Evolutionary conservation across 2,888 invertebrate species (phyloP), one percentile per base, ranked within the genome.

Genomic region (Lepidochitona cinerea): DNA sequence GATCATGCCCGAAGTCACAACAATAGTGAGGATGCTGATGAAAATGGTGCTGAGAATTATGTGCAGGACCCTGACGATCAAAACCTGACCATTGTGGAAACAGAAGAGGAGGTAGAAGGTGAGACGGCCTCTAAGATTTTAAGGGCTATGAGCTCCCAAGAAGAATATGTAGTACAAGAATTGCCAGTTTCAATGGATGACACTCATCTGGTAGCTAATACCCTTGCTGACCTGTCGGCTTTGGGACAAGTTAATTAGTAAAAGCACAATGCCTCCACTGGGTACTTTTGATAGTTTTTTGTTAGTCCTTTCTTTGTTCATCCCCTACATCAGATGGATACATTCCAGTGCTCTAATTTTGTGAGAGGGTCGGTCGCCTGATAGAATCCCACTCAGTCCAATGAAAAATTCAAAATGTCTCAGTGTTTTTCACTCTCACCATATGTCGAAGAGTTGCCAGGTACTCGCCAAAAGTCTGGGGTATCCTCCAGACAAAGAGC

Each of bases 221-320:
- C 76, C 26, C 71, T 76, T 29, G 76, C 76, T 1, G 71, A 73
- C 37, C 41, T 76, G 41, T 76, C 75, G 7, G 36, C 75, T 14
- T 37, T 72, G 54, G 69, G 37, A 26, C 37, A 67, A 72, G n/a
- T n/a, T n/a, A n/a, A n/a, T n/a, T n/a, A n/a, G n/a, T n/a, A n/a
- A n/a, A n/a, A n/a, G n/a, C n/a, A n/a, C n/a, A n/a, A n/a, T n/a
- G n/a, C n/a, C n/a, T n/a, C n/a, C n/a, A n/a, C n/a, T n/a, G n/a
- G n/a, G n/a, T n/a, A n/a, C n/a, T n/a, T n/a, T n/a, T n/a, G n/a
- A n/a, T n/a, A n/a, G n/a, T n/a, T n/a, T n/a, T n/a, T n/a, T n/a
- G n/a, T n/a, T n/a, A n/a, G n/a, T n/a, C n/a, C n/a, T n/a, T n/a
- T n/a, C n/a, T n/a, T n/a, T n/a, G n/a, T n/a, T n/a, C n/a, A n/a